Evolutionary conservation across 2,888 invertebrate species (phyloP), one percentile per base, ranked within the genome.

Genomic region (Panorpa germanica): DNA sequence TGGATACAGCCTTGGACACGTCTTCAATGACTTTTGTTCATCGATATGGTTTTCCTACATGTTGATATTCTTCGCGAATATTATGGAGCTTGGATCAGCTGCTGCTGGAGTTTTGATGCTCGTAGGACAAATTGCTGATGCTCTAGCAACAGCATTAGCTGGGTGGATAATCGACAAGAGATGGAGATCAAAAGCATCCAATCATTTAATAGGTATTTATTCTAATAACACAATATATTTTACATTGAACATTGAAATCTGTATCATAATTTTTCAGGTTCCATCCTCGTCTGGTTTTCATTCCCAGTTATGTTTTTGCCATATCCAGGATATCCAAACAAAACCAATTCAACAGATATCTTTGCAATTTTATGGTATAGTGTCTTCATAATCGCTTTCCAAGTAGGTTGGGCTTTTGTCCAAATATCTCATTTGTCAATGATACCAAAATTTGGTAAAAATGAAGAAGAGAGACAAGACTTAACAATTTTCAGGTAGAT

Each of bases 21-120:
- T 91, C 23, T 70, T 85, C 50, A 93, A 93, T 60, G 93, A 93
- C 50, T 63, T 93, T n/a, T 86, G 85, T 47, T 86, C 90, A 1
- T 80, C 85, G 6, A 80, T 93, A 72, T 93, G 91, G 91, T 93
- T 93, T 55, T 82, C 83, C 1, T 93, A 91, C 53, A 68, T 86
- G 41, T 64, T 93, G 47, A 68, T 91, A 34, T 93, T 76, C 57
- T 72, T 86, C n/a, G n/a, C n/a, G n/a, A n/a, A n/a, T n/a, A n/a
- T n/a, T n/a, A n/a, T n/a, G n/a, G n/a, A n/a, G n/a, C n/a, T n/a
- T n/a, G n/a, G n/a, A n/a, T n/a, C n/a, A n/a, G n/a, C n/a, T n/a
- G n/a, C n/a, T n/a, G n/a, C n/a, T n/a, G n/a, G n/a, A n/a, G n/a
- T n/a, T n/a, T n/a, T n/a, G n/a, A n/a, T n/a, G n/a, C n/a, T n/a